Base-by-base conservation (phyloP, 1,140 invertebrate species). In the Harlomillsia oculata region DNA sequence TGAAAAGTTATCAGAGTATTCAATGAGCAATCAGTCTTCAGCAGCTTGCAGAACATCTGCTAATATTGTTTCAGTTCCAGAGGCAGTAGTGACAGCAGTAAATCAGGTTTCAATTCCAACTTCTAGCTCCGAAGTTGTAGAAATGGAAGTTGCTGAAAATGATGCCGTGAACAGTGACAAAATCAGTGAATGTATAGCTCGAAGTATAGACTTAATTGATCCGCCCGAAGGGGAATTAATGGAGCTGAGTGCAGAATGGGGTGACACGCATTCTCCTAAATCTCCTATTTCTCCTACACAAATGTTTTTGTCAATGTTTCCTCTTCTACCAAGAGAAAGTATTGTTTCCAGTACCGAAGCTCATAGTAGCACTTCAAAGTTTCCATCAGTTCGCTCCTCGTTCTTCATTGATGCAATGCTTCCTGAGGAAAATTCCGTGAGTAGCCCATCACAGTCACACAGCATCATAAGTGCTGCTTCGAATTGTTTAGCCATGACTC, bases 201-300 rank as follows among this genome's bases (percentile, higher is more conserved):
- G 59, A 39, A 65, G 63, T 25, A 65, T 65, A 20, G 63, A 56
- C 21, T 29, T 65, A 16, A 65, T 65, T 37, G 62, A 63, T 32
- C 54, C 55, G n/a, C 51, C 51, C 18, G 41, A 41, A 16, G 37
- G 34, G 5, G 60, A 62, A 50, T 29, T 65, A 5, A 65, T 65
- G 63, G 63, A 65, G 44, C 41, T 65, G 21, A 45, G 50, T 20
- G 50, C 32, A 2, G 56, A 62, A 23, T 62, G 59, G 59, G 56
- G 56, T 14, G 56, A 56, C 18, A 26, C 51, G 0, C 45, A 29
- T 32, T 62, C 56, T 2, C 48, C 56, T 13, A 62, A 62, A 54
- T 62, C 63, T n/a, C 62, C 62, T n/a, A 61, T 64, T 2, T 64
- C 63, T 9, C 63, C 63, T 1, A 65, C 63, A 0, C 59, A 65